These are phyloP conservation scores for Drosophila pseudoobscura DNA, from an alignment of 1,140 invertebrate species.

Conservation along the genomic window DNA sequence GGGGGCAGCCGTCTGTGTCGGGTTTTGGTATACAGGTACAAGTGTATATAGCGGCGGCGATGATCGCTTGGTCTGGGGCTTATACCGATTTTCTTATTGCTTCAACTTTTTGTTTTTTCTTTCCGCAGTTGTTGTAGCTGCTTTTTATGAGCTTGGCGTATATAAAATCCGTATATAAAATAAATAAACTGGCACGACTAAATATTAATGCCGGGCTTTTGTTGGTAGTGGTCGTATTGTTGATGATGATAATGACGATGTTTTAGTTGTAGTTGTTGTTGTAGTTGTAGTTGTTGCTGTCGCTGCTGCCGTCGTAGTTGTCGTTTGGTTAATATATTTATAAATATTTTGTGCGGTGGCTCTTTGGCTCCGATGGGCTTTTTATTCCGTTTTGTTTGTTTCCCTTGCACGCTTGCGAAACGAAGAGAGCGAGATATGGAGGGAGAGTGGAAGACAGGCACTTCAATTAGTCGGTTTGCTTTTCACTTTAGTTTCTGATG, in stretches of 20 bases:
- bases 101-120: conserved; percentile 9
- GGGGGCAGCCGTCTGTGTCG: conserved; percentile 38
- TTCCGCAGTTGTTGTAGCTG: conserved; percentile 7
- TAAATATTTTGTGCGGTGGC: conserved; percentile 41
- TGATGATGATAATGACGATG: no score
- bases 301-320: conserved; percentile 36
- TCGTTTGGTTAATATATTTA: conserved; percentile 33
- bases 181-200: conserved; percentile 78
- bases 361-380: conserved; percentile 30
- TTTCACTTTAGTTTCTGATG: conserved; percentile 63
- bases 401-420: conserved; percentile 58
- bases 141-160: conserved; percentile 53
- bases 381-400: conserved; percentile 72
- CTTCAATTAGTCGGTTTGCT: conserved; percentile 68
- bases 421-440: no score
- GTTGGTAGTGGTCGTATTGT: background rate
- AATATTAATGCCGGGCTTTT: conserved; percentile 70
- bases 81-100: conserved; percentile 17
- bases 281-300: conserved; percentile 6
- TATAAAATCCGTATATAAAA: conserved; percentile 55
- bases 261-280: no score
- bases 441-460: conserved; percentile 23
- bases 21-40: conserved; percentile 21
- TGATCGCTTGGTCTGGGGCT: conserved; percentile 6
- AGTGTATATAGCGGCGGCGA: conserved; percentile 7